A percentile compares a stretch with the other conserved stretches of the same genome.
These are phyloP conservation scores for Neocrepidodera transversa DNA, from an alignment of 2,888 invertebrate genomes.

Conservation along the genomic window DNA sequence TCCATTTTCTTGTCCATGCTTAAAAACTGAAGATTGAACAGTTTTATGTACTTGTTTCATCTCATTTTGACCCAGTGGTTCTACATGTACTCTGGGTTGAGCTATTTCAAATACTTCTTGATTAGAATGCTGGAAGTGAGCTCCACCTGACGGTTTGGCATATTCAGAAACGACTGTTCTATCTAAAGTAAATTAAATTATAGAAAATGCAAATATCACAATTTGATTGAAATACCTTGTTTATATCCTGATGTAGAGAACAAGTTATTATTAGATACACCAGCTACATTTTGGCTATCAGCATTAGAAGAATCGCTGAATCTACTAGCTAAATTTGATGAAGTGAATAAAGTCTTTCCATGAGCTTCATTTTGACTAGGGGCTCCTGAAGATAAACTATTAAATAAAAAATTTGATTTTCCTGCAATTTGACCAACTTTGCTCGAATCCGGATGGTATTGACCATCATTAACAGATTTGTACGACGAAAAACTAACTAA, in stretches of 20 bases:
- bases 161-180: background rate
- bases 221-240: too few species aligned
- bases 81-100: background rate
- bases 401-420: background rate
- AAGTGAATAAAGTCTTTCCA: background rate
- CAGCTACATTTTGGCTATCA: background rate
- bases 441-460: background rate
- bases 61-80: background rate
- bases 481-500: too few species aligned
- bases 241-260: too few species aligned
- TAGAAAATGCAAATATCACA: too few species aligned
- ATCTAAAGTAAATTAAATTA: background rate
- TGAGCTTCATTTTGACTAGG: background rate
- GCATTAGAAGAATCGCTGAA: background rate
- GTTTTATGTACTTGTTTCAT: constrained; percentile 25
- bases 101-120: background rate
- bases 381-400: background rate
- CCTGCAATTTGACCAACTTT: background rate
- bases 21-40: constrained; percentile 19
- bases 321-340: background rate
- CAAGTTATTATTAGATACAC: too few species aligned
- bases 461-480: background rate
- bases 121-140: background rate
- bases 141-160: background rate
- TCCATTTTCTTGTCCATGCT: constrained; percentile 29